phyloP scores from a whole-genome alignment of 1,140 invertebrate genomes.

The Adoxophyes honmai region DNA sequence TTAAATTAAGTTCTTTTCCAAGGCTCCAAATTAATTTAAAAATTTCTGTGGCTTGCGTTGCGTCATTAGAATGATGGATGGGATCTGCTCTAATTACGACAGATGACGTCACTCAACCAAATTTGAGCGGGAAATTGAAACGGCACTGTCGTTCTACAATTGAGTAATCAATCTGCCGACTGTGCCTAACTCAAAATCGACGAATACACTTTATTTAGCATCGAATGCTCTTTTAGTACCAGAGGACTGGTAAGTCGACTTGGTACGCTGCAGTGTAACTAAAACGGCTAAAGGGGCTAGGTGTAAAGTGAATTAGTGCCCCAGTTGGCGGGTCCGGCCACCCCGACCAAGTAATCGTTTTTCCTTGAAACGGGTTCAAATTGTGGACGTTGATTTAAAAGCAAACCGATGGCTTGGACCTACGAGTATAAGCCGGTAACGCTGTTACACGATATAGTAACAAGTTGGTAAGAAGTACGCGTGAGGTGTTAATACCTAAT shows the following conservation, averaged over 20 bases:
- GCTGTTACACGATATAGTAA: too few relatives aligned
- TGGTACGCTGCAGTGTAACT: neutral
- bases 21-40: neutral
- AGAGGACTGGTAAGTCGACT: neutral
- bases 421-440: neutral
- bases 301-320: constrained; percentile 14
- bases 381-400: constrained; percentile 14
- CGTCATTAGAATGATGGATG: constrained; percentile 57
- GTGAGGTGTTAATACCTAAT: too few relatives aligned
- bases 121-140: constrained; percentile 37
- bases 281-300: constrained; percentile 1
- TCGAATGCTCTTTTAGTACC: neutral
- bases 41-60: constrained; percentile 16
- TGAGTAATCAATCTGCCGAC: constrained; percentile 19
- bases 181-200: constrained; percentile 6
- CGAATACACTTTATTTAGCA: neutral
- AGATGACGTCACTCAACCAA: constrained; percentile 40
- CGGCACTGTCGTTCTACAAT: constrained; percentile 24
- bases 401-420: neutral
- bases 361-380: constrained; percentile 6
- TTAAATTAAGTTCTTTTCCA: neutral
- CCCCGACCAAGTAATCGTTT: constrained; percentile 14
- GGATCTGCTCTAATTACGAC: constrained; percentile 42
- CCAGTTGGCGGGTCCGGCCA: constrained; percentile 14
- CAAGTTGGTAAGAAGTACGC: too few relatives aligned